Percentiles rank a stretch among this genome's conserved stretches.
Evolutionary conservation across 92 coral and sea anemone genomes (phyloP).

Genomic region (Epizoanthus illoricatus): DNA sequence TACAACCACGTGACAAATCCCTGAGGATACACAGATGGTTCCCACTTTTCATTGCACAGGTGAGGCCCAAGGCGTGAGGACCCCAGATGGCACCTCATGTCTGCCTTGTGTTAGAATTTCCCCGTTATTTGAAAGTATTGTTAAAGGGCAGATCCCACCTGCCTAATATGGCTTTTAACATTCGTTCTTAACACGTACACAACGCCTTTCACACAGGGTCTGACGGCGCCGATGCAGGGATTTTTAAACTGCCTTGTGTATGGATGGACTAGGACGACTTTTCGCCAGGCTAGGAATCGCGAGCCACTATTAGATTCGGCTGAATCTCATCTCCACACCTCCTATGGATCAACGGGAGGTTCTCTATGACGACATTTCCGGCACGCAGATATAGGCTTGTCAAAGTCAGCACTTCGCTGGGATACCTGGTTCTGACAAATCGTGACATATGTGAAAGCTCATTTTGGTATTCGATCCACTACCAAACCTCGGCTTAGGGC

Average conservation of each 20-base stretch:
- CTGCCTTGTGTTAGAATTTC: too few relatives aligned
- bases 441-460: too few relatives aligned
- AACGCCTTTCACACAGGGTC: conserved; percentile 53
- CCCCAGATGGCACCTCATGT: neutral
- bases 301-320: conserved; percentile 33
- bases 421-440: too few relatives aligned
- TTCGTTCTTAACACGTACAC: too few relatives aligned
- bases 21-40: conserved; percentile 46
- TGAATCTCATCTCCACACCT: neutral
- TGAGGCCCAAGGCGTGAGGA: neutral
- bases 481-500: too few relatives aligned
- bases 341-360: conserved; percentile 17
- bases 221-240: conserved; percentile 96
- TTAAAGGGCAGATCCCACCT: too few relatives aligned
- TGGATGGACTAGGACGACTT: conserved; percentile 92
- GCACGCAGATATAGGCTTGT: too few relatives aligned
- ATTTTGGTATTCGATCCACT: too few relatives aligned
- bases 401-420: too few relatives aligned
- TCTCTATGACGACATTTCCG: too few relatives aligned
- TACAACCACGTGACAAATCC: conserved; percentile 20
- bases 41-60: conserved; percentile 48
- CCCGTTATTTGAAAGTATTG: too few relatives aligned
- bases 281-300: conserved; percentile 67
- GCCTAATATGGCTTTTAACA: too few relatives aligned
- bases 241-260: conserved; percentile 90